Base-by-base conservation (phyloP, 2,797 vertebrate species). In the Pachyuromys duprasi region DNA sequence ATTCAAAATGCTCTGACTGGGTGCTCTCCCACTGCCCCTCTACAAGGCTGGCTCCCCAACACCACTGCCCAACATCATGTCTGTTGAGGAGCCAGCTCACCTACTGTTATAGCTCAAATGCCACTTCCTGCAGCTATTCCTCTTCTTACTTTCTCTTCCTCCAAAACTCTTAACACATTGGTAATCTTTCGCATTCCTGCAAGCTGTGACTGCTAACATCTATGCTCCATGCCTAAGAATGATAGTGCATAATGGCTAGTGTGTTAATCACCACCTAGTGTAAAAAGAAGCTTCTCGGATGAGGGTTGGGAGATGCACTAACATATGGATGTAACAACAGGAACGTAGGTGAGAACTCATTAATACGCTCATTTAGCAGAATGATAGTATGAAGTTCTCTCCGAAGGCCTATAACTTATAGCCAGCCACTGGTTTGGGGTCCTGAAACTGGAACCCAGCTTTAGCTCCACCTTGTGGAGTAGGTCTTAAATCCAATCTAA, bases 181-280 rank as follows among this genome's bases (percentile, higher is more conserved):
- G 49, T 80, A 80, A 24, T 70, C 79, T 5, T 22, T 89, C 69
- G 93, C 15, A 75, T 70, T 62, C 42, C 26, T 75, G 67, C n/a
- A 92, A 78, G 18, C 62, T 80, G 62, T 18, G 26, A 95, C 74
- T 83, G 36, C 63, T n/a, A 62, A 90, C 28, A 53, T 93, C 70
- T 70, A 63, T 3, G 83, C 63, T 39, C 57, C 39, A 31, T 12
- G 65, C 33, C 65, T 31, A 62, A 75, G 55, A 53, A 24, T 67
- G 62, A 3, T 18, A 83, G n/a, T 36, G 49, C 28, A 62, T 28
- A 69, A 14, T 0, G 91, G 31, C 36, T 26, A 74, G 83, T 11
- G 33, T 70, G 14, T 57, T 72, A 57, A 18, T 86, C 49, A 57
- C 67, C 26, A 39, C 39, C 67, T 72, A 70, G 8, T 72, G 15